A percentile compares a stretch with the other conserved stretches of the same genome.
Conservation (phyloP, 2,888 invertebrate species). For the Cerastis leucographa region DNA sequence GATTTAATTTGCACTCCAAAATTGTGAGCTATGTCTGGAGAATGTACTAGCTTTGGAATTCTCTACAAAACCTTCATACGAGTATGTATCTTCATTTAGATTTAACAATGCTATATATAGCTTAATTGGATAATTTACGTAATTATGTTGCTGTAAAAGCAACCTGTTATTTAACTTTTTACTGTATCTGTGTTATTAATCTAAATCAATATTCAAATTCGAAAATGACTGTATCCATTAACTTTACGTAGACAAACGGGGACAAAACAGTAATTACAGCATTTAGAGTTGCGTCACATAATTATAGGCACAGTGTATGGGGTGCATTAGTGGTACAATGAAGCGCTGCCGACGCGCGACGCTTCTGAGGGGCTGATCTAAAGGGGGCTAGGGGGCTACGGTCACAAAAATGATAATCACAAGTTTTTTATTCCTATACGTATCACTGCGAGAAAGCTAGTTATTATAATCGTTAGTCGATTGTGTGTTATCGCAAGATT, state of each 20-base stretch:
- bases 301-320: slow-evolving; percentile 81
- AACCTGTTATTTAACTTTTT: background rate
- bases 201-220: slow-evolving; percentile 46
- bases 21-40: slow-evolving; percentile 46
- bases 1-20: slow-evolving; percentile 64
- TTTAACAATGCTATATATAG: background rate
- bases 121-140: background rate
- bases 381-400: slow-evolving; percentile 56
- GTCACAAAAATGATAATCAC: slow-evolving; percentile 68
- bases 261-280: slow-evolving; percentile 87
- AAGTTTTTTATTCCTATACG: slow-evolving; percentile 61
- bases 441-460: slow-evolving; percentile 22
- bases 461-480: slow-evolving; percentile 26
- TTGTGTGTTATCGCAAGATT: background rate
- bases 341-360: slow-evolving; percentile 68
- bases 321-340: slow-evolving; percentile 86
- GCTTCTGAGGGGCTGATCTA: slow-evolving; percentile 52
- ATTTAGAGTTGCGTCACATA: slow-evolving; percentile 86
- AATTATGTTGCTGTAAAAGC: background rate
- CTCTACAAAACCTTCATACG: background rate
- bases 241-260: slow-evolving; percentile 76
- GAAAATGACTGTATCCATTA: slow-evolving; percentile 81
- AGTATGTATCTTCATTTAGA: background rate
- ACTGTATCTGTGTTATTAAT: slow-evolving; percentile 15
- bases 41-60: slow-evolving; percentile 1